phyloP scores from a whole-genome alignment of 1,140 invertebrate species.

The Lucilia cuprina region DNA sequence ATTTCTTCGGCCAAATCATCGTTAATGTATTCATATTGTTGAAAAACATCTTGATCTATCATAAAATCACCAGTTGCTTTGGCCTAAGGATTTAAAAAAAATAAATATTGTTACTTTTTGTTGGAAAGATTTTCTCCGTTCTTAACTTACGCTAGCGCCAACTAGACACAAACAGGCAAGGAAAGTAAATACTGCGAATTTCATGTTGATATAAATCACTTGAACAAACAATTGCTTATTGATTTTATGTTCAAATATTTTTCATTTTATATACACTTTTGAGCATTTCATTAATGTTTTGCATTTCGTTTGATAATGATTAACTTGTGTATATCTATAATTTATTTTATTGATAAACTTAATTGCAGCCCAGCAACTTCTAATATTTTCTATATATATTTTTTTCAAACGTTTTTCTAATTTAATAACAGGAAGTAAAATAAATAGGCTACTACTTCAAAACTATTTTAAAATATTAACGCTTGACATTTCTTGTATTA shows the following conservation, averaged over 20 bases:
- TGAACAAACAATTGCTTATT: neutral
- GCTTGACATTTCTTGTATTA: no score
- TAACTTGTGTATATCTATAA: neutral
- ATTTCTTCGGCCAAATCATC: neutral
- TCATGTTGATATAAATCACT: slow-evolving; percentile 23
- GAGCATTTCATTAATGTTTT: no score
- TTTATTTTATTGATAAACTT: neutral
- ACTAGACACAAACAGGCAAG: neutral
- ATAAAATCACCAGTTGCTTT: neutral
- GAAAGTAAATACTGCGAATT: neutral
- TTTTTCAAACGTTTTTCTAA: no score
- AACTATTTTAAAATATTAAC: no score
- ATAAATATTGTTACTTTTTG: neutral
- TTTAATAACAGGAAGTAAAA: no score
- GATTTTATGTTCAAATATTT: no score
- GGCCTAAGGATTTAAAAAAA: neutral
- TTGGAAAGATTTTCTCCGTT: neutral
- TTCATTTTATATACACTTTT: no score
- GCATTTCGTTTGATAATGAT: neutral
- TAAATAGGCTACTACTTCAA: no score
- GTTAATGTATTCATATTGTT: neutral
- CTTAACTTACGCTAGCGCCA: slow-evolving; percentile 1
- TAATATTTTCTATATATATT: no score
- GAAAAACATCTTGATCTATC: neutral
- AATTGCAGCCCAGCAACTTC: neutral